Base-by-base conservation (phyloP, 2,888 invertebrate species). In the Mesorhabditis belari region DNA sequence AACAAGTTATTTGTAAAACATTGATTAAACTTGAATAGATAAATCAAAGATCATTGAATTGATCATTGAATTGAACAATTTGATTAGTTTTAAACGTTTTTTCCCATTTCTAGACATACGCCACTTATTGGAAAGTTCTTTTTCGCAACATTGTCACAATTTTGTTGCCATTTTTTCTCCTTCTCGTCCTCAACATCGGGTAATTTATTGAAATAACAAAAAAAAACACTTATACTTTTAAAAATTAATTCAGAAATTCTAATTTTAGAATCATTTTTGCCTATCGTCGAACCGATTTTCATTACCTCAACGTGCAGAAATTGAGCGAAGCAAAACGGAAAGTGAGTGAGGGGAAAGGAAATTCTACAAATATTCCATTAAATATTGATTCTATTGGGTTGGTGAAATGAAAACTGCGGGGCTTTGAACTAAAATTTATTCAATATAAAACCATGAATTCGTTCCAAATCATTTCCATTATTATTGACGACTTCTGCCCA, bases 121-220 rank as follows among this genome's bases (percentile, higher is more conserved):
- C 44, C n/a, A 35, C 44, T 17, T 35, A 35, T n/a, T 35, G 44
- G 44, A 35, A 35, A 35, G 44, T 35, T 17, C 12, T n/a, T 56
- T 61, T 74, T 52, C 69, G 75, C 6, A 69, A 70, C n/a, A 61
- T 77, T 23, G 62, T 77, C 62, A 77, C 77, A 6, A 73, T 78
- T 24, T 63, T 76, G 9, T 57, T 75, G 9, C 77, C 77, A 21
- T 77, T 77, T 65, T 73, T 72, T 58, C 51, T 75, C 5, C 62
- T 77, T 17, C 64, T 66, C 3, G 62, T 70, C 53, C 69, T 79
- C 58, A 77, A 77, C 58, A 58, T 70, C 24, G 29, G 53, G 52
- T 72, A 70, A n/a, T n/a, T n/a, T n/a, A n/a, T n/a, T n/a, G n/a
- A n/a, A n/a, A n/a, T n/a, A n/a, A n/a, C n/a, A n/a, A n/a, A n/a